These are phyloP conservation scores for Eupithecia dodoneata DNA, from an alignment of 2,888 invertebrate species.

Conservation along the genomic window DNA sequence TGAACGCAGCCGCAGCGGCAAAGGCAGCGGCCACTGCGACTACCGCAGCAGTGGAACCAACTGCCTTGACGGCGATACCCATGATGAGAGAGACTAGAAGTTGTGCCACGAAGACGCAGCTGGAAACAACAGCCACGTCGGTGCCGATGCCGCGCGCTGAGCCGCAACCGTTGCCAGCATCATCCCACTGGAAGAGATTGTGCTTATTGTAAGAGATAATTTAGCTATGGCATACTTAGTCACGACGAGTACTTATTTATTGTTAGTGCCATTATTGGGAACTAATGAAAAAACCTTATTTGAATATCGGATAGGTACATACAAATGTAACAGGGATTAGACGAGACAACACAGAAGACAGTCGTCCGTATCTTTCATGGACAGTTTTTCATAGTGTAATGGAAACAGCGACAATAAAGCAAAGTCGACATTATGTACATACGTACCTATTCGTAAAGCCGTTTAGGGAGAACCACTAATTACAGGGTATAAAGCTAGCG, in stretches of 20 bases:
- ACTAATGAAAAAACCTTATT: background rate
- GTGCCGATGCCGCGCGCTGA: slow-evolving; percentile 96
- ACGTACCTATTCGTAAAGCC: slow-evolving; percentile 25
- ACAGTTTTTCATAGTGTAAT: slow-evolving; percentile 15
- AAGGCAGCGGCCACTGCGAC: slow-evolving; percentile 93
- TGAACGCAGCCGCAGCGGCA: slow-evolving; percentile 92
- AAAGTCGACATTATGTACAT: slow-evolving; percentile 15
- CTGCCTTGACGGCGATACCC: slow-evolving; percentile 91
- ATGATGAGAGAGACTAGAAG: slow-evolving; percentile 94
- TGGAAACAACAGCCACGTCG: slow-evolving; percentile 96
- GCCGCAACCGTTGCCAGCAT: slow-evolving; percentile 75
- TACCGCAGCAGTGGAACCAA: slow-evolving; percentile 94
- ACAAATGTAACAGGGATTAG: background rate
- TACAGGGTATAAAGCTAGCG: slow-evolving; percentile 39
- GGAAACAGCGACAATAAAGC: slow-evolving; percentile 37
- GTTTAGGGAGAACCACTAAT: slow-evolving; percentile 39
- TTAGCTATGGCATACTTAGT: background rate
- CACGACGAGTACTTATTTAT: no score
- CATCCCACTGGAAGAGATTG: slow-evolving; percentile 68
- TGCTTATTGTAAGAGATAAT: background rate
- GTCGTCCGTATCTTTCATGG: background rate
- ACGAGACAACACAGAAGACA: background rate
- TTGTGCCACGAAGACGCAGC: slow-evolving; percentile 98
- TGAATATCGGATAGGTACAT: background rate
- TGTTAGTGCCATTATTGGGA: no score